A percentile compares a stretch with the other conserved stretches of the same genome.
Evolutionary conservation across 2,888 invertebrate species (phyloP).

Genomic region (Volucella inflata): DNA sequence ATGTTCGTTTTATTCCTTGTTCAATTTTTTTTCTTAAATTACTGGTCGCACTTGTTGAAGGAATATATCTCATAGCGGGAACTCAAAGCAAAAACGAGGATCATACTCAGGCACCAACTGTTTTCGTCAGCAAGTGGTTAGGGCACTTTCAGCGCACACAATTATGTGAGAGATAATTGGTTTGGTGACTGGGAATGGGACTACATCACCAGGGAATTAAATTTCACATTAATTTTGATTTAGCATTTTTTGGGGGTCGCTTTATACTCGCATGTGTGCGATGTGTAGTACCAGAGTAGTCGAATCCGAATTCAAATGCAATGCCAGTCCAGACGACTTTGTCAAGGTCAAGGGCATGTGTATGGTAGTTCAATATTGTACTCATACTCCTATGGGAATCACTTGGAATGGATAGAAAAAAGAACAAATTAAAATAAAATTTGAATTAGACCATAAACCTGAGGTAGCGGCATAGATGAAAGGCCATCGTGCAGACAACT

Average conservation of each 20-base stretch:
- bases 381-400: conserved; percentile 58
- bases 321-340: conserved; percentile 56
- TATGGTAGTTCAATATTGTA: conserved; percentile 14
- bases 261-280: conserved; percentile 3
- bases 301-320: neutral
- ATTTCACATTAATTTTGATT: conserved; percentile 50
- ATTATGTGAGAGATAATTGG: conserved; percentile 69
- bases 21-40: conserved; percentile 28
- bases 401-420: neutral
- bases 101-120: conserved; percentile 8
- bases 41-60: conserved; percentile 42
- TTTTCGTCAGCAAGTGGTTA: conserved; percentile 17
- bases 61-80: conserved; percentile 47
- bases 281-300: conserved; percentile 29
- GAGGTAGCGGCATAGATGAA: conserved; percentile 41
- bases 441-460: conserved; percentile 51
- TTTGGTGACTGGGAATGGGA: conserved; percentile 64
- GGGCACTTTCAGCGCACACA: conserved; percentile 37
- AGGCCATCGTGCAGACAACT: conserved; percentile 26
- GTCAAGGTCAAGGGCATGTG: conserved; percentile 60
- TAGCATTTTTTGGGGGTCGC: neutral
- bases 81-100: conserved; percentile 12
- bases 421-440: conserved; percentile 1
- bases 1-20: conserved; percentile 30
- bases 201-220: conserved; percentile 64